Conservation (phyloP, 2,113 vertebrate genomes). For the Mellivora capensis region DNA sequence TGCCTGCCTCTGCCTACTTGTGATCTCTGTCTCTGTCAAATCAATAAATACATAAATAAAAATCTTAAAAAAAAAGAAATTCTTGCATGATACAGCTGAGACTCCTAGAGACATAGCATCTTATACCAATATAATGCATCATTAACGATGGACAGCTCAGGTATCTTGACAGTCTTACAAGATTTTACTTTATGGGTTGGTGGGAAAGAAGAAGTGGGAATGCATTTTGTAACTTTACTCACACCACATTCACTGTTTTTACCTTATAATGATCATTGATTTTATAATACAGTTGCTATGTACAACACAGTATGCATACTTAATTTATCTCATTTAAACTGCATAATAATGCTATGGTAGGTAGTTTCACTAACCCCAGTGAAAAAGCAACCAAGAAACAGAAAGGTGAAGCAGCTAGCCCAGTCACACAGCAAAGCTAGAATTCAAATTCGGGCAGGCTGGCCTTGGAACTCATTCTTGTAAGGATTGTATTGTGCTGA, state of each 20-base stretch:
- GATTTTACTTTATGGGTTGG: neutral
- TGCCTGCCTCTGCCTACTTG: too few relatives aligned
- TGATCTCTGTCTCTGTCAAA: too few relatives aligned
- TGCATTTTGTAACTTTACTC: neutral
- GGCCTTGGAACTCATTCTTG: neutral
- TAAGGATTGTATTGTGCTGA: neutral
- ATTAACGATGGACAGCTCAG: neutral
- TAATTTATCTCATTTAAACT: neutral
- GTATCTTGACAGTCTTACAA: neutral
- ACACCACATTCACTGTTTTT: fast-evolving
- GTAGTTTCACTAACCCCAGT: neutral
- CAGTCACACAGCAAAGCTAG: neutral
- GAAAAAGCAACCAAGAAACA: neutral
- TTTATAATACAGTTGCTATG: neutral
- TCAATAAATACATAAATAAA: too few relatives aligned
- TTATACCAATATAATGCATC: neutral
- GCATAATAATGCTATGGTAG: neutral
- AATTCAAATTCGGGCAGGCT: neutral
- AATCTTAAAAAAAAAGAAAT: neutral
- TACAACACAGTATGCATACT: neutral
- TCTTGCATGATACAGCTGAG: neutral
- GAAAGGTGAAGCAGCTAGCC: neutral
- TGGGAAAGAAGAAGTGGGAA: neutral
- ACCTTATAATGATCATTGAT: neutral
- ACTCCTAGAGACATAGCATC: neutral